A percentile compares a stretch with the other conserved stretches of the same genome.
Conservation (phyloP, 2,113 vertebrate species). For the Phalacrocorax pelagicus region DNA sequence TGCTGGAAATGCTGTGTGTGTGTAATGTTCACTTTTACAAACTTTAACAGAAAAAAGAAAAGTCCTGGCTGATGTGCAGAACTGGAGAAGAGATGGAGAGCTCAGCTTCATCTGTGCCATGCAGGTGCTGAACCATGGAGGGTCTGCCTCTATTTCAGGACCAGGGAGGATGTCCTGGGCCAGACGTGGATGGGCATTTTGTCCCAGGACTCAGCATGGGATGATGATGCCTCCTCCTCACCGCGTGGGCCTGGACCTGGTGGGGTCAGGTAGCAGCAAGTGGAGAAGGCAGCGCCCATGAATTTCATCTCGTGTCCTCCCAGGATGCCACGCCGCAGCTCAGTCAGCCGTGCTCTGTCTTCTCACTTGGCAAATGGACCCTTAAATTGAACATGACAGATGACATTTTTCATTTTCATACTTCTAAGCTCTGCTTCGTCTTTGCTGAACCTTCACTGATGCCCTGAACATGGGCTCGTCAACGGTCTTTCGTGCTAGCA, state of each 20-base stretch:
- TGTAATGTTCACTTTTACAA: not conserved
- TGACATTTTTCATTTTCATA: constrained; percentile 42
- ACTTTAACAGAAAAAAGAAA: not conserved
- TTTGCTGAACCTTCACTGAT: constrained; percentile 26
- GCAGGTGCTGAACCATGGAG: not conserved
- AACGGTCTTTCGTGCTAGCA: not conserved
- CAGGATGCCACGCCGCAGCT: not conserved
- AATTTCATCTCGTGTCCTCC: not conserved
- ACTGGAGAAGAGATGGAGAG: not conserved
- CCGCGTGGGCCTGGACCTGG: too few species aligned
- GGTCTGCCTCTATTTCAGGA: not conserved
- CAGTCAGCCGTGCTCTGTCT: not conserved
- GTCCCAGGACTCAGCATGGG: not conserved
- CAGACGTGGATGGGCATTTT: accelerated
- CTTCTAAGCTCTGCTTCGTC: not conserved
- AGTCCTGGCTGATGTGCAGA: not conserved
- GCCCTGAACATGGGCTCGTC: not conserved
- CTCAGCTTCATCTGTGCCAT: not conserved
- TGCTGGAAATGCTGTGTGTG: not conserved
- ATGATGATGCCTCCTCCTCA: not conserved
- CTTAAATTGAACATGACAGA: constrained; percentile 47
- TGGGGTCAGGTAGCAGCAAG: not conserved
- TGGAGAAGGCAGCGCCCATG: not conserved
- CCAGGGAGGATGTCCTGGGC: not conserved
- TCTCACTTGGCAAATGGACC: not conserved